Base-by-base conservation (phyloP, 2,113 vertebrate species). In the Paradisaea rubra region DNA sequence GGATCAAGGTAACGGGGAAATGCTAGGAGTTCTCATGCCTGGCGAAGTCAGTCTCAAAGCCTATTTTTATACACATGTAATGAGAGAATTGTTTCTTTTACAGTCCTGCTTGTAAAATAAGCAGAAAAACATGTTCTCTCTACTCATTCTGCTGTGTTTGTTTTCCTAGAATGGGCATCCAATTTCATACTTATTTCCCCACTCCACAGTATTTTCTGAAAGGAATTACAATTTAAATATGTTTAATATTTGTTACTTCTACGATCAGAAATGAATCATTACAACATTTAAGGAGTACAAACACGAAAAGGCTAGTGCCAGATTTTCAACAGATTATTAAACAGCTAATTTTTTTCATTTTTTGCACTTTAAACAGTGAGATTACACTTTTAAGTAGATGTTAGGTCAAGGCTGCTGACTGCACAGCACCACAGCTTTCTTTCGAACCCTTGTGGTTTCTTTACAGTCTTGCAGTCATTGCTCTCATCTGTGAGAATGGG, bases 61-160 rank as follows among this genome's bases (percentile, higher is more conserved):
- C 88, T 93, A 85, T 86, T 90, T 94, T 91, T 83, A 89, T 76
- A 56, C 22, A 49, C 30, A 24, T 61, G 57, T 77, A 94, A 94
- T 65, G 45, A 91, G 23, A 84, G 41, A 89, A 89, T 59, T 77
- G 63, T 91, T 95, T 93, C 69, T 57, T 93, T 93, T 95, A 88
- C n/a, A 59, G 14, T 82, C 57, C 47, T 63, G 72, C 73, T 95
- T 69, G 84, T 88, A 93, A 91, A 94, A 81, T 80, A 91, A 93
- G 57, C 59, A 95, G 81, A 88, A 91, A 94, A 96, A 89, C 52
- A 86, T 68, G 57, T 85, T 91, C 89, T 89, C 35, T 69, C 47
- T 88, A 90, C 74, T 89, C 65, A 86, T 82, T 92, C 33, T 60
- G 45, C 72, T 74, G 39, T 17, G 44, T 56, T 57, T 88, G 42